phyloP scores from a whole-genome alignment of 2,797 vertebrate genomes.

The Echeneis naucrates region DNA sequence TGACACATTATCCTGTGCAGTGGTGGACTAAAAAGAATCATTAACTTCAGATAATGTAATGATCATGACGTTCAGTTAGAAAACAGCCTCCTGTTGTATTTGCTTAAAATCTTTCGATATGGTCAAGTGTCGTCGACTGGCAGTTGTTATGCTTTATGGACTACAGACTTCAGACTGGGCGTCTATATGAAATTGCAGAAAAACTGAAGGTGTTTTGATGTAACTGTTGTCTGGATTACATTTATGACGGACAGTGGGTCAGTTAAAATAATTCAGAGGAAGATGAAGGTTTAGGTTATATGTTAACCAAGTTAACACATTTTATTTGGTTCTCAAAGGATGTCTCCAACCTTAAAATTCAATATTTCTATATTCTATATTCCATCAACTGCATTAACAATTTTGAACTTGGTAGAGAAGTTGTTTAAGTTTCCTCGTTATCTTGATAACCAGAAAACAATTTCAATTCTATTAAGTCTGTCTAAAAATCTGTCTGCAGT shows the following conservation, averaged over 20 bases:
- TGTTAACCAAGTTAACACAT: background rate
- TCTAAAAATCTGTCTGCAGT: background rate
- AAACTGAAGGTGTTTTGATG: background rate
- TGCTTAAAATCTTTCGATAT: background rate
- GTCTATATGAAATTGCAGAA: too few relatives aligned
- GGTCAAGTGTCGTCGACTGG: too few relatives aligned
- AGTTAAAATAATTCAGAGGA: background rate
- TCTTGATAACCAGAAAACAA: background rate
- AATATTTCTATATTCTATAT: background rate
- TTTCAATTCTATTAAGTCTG: background rate
- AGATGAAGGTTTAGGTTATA: background rate
- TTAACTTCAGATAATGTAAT: constrained; percentile 1
- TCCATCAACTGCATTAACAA: background rate
- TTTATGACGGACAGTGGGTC: background rate
- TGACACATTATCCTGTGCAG: too few relatives aligned
- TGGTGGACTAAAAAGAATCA: background rate
- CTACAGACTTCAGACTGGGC: background rate
- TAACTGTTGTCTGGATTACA: too few relatives aligned
- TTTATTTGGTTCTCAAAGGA: too few relatives aligned
- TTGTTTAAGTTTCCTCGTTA: background rate
- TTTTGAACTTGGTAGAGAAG: background rate
- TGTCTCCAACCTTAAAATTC: background rate
- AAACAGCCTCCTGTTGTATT: too few relatives aligned
- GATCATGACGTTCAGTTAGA: too few relatives aligned
- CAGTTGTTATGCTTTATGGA: background rate